Conservation (phyloP, 2,113 vertebrate species). For the Lepus europaeus region DNA sequence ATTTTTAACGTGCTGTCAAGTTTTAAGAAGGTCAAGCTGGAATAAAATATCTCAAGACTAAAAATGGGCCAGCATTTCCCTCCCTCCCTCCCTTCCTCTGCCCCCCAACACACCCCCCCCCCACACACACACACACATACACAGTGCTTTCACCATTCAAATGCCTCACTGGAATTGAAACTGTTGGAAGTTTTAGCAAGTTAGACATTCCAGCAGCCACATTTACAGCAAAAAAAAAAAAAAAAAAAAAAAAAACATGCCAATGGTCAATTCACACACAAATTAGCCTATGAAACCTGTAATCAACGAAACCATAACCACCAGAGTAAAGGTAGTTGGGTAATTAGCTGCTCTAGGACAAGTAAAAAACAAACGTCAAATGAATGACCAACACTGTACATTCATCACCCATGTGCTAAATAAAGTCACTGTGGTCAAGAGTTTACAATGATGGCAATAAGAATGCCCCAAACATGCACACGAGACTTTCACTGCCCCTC, state of each 20-base stretch:
- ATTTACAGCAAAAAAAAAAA: constrained; percentile 42
- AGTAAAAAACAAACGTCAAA: constrained; percentile 29
- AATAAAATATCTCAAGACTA: constrained; percentile 53
- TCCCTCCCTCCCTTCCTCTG: neutral
- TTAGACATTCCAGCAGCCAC: constrained; percentile 11
- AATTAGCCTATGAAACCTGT: constrained; percentile 41
- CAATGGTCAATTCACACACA: neutral
- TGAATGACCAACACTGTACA: neutral
- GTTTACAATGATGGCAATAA: neutral
- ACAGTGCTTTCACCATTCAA: neutral
- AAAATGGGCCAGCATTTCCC: constrained; percentile 16
- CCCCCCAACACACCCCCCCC: no score
- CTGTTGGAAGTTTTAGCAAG: constrained; percentile 29
- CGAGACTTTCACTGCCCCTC: neutral
- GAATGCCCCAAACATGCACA: neutral
- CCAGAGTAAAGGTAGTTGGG: neutral
- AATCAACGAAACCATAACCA: neutral
- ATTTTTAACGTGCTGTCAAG: constrained; percentile 55
- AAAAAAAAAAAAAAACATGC: constrained; percentile 48
- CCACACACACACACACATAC: no score
- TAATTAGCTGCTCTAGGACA: neutral
- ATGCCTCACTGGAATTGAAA: constrained; percentile 14
- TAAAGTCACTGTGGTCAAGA: neutral
- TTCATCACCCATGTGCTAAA: constrained; percentile 9
- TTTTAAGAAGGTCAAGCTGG: constrained; percentile 67